Conservation (phyloP, 2,888 invertebrate genomes). For the Tetheella fluctuosa region DNA sequence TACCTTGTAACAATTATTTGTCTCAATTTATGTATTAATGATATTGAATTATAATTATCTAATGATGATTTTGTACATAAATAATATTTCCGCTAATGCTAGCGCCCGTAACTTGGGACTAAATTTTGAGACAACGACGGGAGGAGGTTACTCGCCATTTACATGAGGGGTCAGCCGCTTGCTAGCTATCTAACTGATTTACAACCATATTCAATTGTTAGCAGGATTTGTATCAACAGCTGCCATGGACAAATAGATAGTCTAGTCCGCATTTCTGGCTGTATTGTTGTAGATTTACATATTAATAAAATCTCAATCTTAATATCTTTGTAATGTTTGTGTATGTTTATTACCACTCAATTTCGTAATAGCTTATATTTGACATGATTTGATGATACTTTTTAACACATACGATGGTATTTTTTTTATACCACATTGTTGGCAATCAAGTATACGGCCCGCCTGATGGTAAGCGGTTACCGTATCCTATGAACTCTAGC, state of each 20-base stretch:
- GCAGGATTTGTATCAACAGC: constrained; percentile 76
- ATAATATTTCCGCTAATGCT: constrained; percentile 24
- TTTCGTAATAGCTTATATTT: no score
- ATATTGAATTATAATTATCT: no score
- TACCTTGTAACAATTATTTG: no score
- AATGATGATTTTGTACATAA: not conserved
- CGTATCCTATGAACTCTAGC: no score
- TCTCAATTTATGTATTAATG: no score
- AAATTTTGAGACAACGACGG: constrained; percentile 44
- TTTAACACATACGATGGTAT: no score
- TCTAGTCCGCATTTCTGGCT: constrained; percentile 45
- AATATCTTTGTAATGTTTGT: no score
- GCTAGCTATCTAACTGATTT: constrained; percentile 76
- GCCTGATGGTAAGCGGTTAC: no score
- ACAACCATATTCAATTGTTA: constrained; percentile 80
- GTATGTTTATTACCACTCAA: no score
- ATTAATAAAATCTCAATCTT: constrained; percentile 19
- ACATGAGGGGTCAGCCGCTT: constrained; percentile 71
- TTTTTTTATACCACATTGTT: no score
- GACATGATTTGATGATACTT: no score
- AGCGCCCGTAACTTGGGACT: constrained; percentile 51
- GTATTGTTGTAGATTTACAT: constrained; percentile 21
- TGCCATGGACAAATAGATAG: constrained; percentile 70
- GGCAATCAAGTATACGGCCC: no score
- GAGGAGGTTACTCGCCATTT: constrained; percentile 66